Base-by-base conservation (phyloP, 2,797 vertebrate species). In the Syngnathus acus region DNA sequence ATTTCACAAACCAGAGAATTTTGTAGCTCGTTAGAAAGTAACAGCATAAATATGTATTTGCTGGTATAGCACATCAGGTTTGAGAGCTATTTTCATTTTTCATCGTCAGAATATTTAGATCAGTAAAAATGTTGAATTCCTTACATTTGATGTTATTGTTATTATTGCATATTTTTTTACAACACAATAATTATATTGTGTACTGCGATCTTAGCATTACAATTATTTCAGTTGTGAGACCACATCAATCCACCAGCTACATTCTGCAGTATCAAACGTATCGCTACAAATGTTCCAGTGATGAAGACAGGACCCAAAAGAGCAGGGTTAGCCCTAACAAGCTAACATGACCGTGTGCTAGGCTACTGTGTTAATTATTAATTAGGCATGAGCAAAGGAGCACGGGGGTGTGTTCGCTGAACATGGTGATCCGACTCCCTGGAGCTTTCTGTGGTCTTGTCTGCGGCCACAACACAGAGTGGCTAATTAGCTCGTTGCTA, bases 401-500 rank as follows among this genome's bases (percentile, higher is more conserved):
- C 71, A 71, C 4, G 32, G 32, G 71, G 72, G 68, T 72, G 77
- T 65, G 26, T 74, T 88, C 89, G 86, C 85, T 73, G 58, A 85
- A 91, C 55, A 57, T 8, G 55, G 55, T 17, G 26, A 82, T 85
- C 72, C 51, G 37, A 51, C 76, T 89, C 89, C 89, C 88, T 70
- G 63, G 87, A 83, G 88, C 79, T 78, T 57, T 57, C 26, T 2
- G 6, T 16, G 55, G 13, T 37, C 55, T 76, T 70, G 81, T 88
- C 86, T 86, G 82, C 54, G 75, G 73, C 68, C 83, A 82, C 88
- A 80, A 84, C 68, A 86, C 78, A 75, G 84, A 83, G 84, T 87
- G 83, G 73, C 88, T 93, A 93, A 93, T 92, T 90, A 93, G 90
- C 85, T 89, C 86, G 90, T 91, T 90, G 89, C 84, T 88, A 90